These are phyloP conservation scores for Tiliacea citrago DNA, from an alignment of 2,888 invertebrate species.

Conservation along the genomic window DNA sequence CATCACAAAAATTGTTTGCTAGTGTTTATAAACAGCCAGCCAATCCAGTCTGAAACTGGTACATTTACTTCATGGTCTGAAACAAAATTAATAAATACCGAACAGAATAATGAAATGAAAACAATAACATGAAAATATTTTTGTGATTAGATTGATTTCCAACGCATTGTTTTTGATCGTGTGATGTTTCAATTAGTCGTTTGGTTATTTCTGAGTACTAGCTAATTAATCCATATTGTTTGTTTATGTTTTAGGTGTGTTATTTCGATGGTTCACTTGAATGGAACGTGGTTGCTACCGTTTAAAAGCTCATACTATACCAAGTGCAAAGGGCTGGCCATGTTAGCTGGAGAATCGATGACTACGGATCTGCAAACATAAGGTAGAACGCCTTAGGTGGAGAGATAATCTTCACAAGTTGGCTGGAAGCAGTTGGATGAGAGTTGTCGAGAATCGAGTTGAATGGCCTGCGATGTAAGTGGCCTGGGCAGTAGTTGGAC, in stretches of 20 bases:
- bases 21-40: not conserved
- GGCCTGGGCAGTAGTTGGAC: not conserved
- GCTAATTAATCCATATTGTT: not conserved
- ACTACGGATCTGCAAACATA: not conserved
- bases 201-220: not conserved
- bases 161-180: not conserved
- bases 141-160: constrained; percentile 21
- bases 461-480: not conserved
- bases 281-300: not conserved
- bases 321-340: not conserved
- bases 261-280: no score
- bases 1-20: constrained; percentile 1
- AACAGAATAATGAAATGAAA: constrained; percentile 27
- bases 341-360: not conserved
- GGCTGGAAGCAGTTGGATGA: not conserved
- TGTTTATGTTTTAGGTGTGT: not conserved
- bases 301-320: not conserved
- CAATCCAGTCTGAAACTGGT: not conserved
- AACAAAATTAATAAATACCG: constrained; percentile 5
- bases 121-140: constrained; percentile 10
- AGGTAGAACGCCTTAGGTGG: not conserved
- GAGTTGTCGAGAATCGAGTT: not conserved
- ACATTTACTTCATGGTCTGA: not conserved
- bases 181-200: constrained; percentile 18
- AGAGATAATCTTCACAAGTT: not conserved